A percentile compares a stretch with the other conserved stretches of the same genome.
These are phyloP conservation scores for Leistus spinibarbis DNA, from an alignment of 2,888 invertebrate species.

Conservation along the genomic window DNA sequence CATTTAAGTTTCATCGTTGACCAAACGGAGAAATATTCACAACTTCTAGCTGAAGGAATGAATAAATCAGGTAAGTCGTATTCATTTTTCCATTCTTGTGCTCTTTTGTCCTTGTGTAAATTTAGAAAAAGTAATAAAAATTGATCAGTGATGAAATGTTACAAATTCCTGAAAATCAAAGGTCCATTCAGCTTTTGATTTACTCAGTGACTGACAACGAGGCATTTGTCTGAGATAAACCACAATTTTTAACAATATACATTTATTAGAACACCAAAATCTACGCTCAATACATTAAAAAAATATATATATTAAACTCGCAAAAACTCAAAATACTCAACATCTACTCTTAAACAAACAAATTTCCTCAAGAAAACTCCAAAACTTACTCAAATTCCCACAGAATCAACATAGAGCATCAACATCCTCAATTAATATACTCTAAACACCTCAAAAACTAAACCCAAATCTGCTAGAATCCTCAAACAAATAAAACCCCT, in stretches of 20 bases:
- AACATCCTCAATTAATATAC: too few species aligned
- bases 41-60: conserved; percentile 86
- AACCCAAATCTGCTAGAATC: too few species aligned
- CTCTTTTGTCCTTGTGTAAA: neutral
- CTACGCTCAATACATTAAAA: too few species aligned
- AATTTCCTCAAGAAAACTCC: neutral
- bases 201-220: conserved; percentile 33
- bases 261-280: too few species aligned
- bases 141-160: conserved; percentile 8
- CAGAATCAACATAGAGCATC: too few species aligned
- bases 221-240: conserved; percentile 5
- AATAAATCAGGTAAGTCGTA: conserved; percentile 60
- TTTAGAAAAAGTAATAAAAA: neutral
- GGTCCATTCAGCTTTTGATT: conserved; percentile 38
- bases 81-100: neutral
- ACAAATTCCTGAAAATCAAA: conserved; percentile 28
- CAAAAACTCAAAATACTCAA: neutral
- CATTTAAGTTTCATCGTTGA: conserved; percentile 98
- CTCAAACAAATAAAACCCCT: too few species aligned
- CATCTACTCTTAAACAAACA: neutral
- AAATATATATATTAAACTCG: neutral
- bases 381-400: neutral
- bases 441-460: too few species aligned
- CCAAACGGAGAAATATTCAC: conserved; percentile 96
- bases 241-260: neutral